Base-by-base conservation (phyloP, 1,140 invertebrate genomes). In the Anadara kagoshimensis region DNA sequence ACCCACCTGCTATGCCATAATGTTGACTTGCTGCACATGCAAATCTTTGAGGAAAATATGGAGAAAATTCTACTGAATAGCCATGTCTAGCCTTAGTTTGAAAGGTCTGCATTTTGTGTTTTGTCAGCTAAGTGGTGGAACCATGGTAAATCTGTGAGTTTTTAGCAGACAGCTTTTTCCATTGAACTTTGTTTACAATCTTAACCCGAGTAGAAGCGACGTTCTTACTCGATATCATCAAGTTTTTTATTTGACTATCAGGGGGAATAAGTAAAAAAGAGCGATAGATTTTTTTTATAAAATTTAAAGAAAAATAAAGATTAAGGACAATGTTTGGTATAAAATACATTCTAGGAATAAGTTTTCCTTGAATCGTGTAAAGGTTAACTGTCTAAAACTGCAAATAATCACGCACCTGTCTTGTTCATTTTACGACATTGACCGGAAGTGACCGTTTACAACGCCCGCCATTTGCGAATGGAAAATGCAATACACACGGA, bases 11-110 rank as follows among this genome's bases (percentile, higher is more conserved):
- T 65, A 94, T 89, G 43, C 94, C 94, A 89, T 93, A 95, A 87
- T 94, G 93, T 88, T 94, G 93, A 75, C 93, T 94, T 14, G 93
- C 92, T 10, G 91, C 92, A 66, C 94, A 93, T 20, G 93, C 93
- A 69, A 95, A 80, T 43, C 92, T 88, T 75, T 93, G 91, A 7
- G 92, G 91, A 79, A 93, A 90, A 81, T 93, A 94, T 54, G 93
- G 92, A 14, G 94, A 94, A 87, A 94, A 95, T 84, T 93, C 89
- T 29, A 95, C 92, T 83, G 93, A 93, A 82, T 94, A 95, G 61
- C 94, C 94, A 90, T 95, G 94, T 75, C 93, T 91, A 76, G 93
- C 93, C 68, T 92, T 91, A 53, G 93, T 94, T 79, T 91, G 89
- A 88, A 93, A 94, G 53, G 79, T 69, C 16, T 61, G 71, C 73